Conservation (phyloP, 2,888 invertebrate species). For the Polydrusus cervinus region DNA sequence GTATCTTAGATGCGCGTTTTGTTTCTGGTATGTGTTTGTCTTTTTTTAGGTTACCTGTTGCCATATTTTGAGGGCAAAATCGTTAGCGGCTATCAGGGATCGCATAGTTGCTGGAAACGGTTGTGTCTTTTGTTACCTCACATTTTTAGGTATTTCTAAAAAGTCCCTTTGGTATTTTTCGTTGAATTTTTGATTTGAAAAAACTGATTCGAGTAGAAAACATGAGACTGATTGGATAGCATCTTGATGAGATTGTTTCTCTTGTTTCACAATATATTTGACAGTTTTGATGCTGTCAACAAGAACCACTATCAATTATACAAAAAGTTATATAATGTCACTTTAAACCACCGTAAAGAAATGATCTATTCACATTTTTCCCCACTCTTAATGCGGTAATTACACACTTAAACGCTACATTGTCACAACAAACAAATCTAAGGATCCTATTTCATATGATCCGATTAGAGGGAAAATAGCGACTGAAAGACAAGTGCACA, state of each 20-base stretch:
- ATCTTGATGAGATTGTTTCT: too few relatives aligned
- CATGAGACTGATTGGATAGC: too few relatives aligned
- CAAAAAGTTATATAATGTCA: too few relatives aligned
- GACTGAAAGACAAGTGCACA: constrained; percentile 55
- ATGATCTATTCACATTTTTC: not conserved
- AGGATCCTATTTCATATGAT: constrained; percentile 47
- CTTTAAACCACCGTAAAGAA: not conserved
- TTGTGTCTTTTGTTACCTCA: not conserved
- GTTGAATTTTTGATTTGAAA: too few relatives aligned
- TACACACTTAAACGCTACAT: constrained; percentile 1
- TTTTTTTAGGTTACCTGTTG: constrained; percentile 1
- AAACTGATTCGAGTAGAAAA: too few relatives aligned
- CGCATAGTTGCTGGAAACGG: constrained; percentile 3
- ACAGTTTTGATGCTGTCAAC: not conserved
- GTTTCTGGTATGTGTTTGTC: constrained; percentile 9
- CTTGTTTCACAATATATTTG: too few relatives aligned
- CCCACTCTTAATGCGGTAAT: not conserved
- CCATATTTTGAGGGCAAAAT: constrained; percentile 1
- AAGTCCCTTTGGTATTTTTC: too few relatives aligned
- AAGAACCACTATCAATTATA: too few relatives aligned
- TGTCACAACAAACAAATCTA: constrained; percentile 42
- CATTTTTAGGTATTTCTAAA: too few relatives aligned
- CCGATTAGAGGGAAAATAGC: constrained; percentile 46
- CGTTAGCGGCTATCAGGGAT: not conserved
- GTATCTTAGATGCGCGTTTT: constrained; percentile 41